phyloP scores from a whole-genome alignment of 2,888 invertebrate genomes.

The Autographa pulchrina region DNA sequence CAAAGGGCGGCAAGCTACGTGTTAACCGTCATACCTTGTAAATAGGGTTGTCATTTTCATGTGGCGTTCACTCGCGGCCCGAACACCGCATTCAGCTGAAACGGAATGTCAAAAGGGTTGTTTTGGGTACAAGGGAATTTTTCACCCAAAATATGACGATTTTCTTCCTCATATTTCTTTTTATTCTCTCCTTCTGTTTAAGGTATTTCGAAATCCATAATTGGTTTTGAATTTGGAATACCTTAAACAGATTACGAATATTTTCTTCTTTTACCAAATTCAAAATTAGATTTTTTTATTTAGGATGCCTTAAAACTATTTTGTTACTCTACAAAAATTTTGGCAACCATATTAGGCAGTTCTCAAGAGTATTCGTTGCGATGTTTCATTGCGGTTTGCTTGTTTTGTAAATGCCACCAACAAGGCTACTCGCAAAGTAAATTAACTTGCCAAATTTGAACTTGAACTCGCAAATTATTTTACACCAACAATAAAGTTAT shows the following conservation, averaged over 20 bases:
- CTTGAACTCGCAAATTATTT: constrained; percentile 51
- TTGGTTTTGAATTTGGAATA: too few species aligned
- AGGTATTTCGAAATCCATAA: too few species aligned
- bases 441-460: constrained; percentile 54
- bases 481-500: constrained; percentile 47
- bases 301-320: neutral
- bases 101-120: constrained; percentile 32
- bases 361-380: constrained; percentile 34
- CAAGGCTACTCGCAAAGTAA: constrained; percentile 46
- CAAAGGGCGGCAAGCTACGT: constrained; percentile 69
- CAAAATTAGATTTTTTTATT: neutral
- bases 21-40: constrained; percentile 66
- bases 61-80: constrained; percentile 29
- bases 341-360: constrained; percentile 32
- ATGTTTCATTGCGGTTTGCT: constrained; percentile 58
- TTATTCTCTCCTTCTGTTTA: too few species aligned
- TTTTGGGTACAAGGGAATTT: constrained; percentile 28
- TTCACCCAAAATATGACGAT: constrained; percentile 18
- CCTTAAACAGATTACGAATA: too few species aligned
- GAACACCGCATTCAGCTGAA: constrained; percentile 33
- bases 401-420: constrained; percentile 57
- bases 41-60: constrained; percentile 60
- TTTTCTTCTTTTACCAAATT: too few species aligned
- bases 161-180: constrained; percentile 6
- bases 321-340: neutral